Evolutionary conservation across 2,888 invertebrate genomes (phyloP), one percentile per base, ranked within the genome.

Genomic region (Tortrix viridana): DNA sequence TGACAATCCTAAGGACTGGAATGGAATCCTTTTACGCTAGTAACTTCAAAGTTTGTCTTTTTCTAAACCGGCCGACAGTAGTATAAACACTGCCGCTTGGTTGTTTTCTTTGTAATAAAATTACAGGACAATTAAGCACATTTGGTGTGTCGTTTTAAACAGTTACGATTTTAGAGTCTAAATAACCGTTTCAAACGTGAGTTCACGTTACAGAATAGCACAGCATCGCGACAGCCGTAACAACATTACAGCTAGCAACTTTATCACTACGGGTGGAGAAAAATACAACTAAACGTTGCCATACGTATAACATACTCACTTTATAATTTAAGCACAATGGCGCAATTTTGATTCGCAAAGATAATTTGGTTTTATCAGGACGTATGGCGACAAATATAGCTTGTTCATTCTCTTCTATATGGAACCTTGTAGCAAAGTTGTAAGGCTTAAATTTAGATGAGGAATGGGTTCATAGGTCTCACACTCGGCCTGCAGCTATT

Each of bases 211-310:
- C 32, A 32, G 32, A 12, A 32, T 32, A 32, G 32, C 12, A 32
- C 32, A 32, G 32, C 12, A 32, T 12, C 32, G 14, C 20, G 20
- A 18, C 38, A 4, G 20, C 18, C 26, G 50, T 46, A 62, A 57
- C 50, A 46, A 23, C 56, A 62, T 62, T 62, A 62, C 14, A 50
- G 38, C 43, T 5, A 18, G n/a, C 56, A 56, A 62, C 50, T 26
- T 52, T 57, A 50, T 22, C 7, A 18, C 6, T 50, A 20, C 56
- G 22, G 38, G 22, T 14, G 20, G 3, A 3, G n/a, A 16, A 52
- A 52, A 47, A 26, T 9, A 16, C 0, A 52, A 20, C 19, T 38
- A 23, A 44, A 41, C 6, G 14, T 6, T 41, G 16, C 16, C 14
- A 53, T 41, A 50, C 19, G n/a, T 19, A 12, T 7, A 5, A 41